These are phyloP conservation scores for Anastrepha obliqua DNA, from an alignment of 1,140 invertebrate species.

Conservation along the genomic window DNA sequence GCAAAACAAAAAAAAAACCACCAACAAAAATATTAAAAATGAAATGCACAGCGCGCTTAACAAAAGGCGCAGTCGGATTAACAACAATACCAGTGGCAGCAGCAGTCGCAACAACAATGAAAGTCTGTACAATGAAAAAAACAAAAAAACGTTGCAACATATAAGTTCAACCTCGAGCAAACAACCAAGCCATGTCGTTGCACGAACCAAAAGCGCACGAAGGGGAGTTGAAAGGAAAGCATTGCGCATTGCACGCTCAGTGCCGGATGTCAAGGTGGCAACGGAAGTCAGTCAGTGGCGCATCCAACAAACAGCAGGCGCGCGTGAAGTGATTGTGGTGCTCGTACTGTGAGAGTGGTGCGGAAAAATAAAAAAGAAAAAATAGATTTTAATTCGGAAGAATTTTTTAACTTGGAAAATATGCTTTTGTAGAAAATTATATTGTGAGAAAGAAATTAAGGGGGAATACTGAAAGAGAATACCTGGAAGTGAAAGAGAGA, in stretches of 20 bases:
- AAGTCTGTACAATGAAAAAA: neutral
- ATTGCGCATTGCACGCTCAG: neutral
- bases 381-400: neutral
- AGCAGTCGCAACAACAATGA: conserved; percentile 23
- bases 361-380: neutral
- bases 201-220: neutral
- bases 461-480: no score
- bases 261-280: conserved; percentile 47
- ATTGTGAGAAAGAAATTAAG: neutral
- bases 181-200: neutral
- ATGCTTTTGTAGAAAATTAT: neutral
- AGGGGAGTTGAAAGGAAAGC: neutral
- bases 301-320: conserved; percentile 47
- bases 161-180: neutral
- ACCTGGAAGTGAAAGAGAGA: no score
- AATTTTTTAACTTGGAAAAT: neutral
- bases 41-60: neutral
- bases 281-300: conserved; percentile 51
- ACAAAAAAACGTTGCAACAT: neutral
- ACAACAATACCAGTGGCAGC: conserved; percentile 14
- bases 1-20: neutral
- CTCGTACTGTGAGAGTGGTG: neutral
- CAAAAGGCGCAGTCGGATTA: conserved; percentile 44
- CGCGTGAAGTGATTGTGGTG: neutral
- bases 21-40: neutral